Percentiles rank a stretch among this genome's conserved stretches.
Evolutionary conservation across 1,140 invertebrate species (phyloP).

Genomic region (Andrena cerasifolii): DNA sequence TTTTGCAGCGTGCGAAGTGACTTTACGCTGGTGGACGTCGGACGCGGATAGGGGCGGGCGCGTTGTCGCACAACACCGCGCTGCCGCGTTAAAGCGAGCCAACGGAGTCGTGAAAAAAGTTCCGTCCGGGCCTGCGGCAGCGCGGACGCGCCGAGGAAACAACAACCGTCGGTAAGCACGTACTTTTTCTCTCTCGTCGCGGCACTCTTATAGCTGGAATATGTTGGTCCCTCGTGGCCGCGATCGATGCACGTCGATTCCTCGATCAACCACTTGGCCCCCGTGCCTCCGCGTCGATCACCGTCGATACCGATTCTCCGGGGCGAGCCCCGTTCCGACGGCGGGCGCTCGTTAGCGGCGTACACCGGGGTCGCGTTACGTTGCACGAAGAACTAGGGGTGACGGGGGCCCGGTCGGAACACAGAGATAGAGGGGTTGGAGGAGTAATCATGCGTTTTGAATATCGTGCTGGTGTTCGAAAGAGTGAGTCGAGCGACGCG

Average conservation of each 20-base stretch:
- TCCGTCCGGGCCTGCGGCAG: not conserved
- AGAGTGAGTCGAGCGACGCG: slow-evolving; percentile 32
- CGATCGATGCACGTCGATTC: not conserved
- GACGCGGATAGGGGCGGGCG: slow-evolving; percentile 33
- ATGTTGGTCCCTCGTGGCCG: too few relatives aligned
- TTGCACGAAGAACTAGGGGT: not conserved
- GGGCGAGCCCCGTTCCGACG: too few relatives aligned
- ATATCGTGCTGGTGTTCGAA: slow-evolving; percentile 47
- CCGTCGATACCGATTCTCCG: too few relatives aligned
- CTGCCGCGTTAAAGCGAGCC: not conserved
- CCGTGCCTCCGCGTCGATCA: too few relatives aligned
- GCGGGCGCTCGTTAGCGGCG: too few relatives aligned
- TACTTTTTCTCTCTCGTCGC: not conserved
- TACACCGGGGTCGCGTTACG: slow-evolving; percentile 2
- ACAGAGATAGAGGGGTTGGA: slow-evolving; percentile 6
- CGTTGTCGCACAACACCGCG: slow-evolving; percentile 22
- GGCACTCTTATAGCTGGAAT: too few relatives aligned
- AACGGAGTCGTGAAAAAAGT: slow-evolving; percentile 13
- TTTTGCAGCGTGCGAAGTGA: slow-evolving; percentile 35
- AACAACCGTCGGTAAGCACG: not conserved
- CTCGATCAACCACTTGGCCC: slow-evolving; percentile 19
- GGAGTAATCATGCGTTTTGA: slow-evolving; percentile 14
- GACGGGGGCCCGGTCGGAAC: not conserved
- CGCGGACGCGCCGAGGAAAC: not conserved
- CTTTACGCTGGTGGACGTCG: slow-evolving; percentile 25